Evolutionary conservation across 2,888 invertebrate genomes (phyloP).

Genomic region (Resseliella maxima): DNA sequence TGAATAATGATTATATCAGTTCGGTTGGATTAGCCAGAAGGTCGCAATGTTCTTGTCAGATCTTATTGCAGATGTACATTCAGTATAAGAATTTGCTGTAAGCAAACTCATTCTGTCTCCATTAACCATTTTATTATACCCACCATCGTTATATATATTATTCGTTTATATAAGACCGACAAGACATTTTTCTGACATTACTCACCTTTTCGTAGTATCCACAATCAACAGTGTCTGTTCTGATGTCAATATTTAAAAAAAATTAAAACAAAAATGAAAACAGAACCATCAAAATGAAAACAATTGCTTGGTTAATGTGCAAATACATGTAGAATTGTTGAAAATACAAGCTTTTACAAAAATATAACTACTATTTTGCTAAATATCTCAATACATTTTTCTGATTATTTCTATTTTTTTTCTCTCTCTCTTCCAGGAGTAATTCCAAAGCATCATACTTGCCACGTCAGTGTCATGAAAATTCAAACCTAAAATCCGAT

Average conservation of each 20-base stretch:
- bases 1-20: not conserved
- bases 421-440: slow-evolving; percentile 71
- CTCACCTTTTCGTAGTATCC: no score
- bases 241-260: no score
- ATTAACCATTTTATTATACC: not conserved
- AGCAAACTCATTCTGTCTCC: not conserved
- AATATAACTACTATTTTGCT: no score
- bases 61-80: not conserved
- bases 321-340: no score
- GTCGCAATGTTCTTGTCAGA: not conserved
- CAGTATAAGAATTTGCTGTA: not conserved
- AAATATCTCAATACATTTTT: not conserved
- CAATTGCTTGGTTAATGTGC: no score
- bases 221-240: no score
- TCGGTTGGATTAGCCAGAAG: slow-evolving; percentile 1
- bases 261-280: no score
- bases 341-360: no score
- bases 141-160: no score
- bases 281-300: not conserved
- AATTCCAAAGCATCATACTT: slow-evolving; percentile 83
- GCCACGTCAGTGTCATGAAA: slow-evolving; percentile 74
- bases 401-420: not conserved
- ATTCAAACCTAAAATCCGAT: slow-evolving; percentile 73
- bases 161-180: no score
- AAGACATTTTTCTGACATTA: no score